Conservation (phyloP, 2,888 invertebrate species). For the Luperina nickerlii region DNA sequence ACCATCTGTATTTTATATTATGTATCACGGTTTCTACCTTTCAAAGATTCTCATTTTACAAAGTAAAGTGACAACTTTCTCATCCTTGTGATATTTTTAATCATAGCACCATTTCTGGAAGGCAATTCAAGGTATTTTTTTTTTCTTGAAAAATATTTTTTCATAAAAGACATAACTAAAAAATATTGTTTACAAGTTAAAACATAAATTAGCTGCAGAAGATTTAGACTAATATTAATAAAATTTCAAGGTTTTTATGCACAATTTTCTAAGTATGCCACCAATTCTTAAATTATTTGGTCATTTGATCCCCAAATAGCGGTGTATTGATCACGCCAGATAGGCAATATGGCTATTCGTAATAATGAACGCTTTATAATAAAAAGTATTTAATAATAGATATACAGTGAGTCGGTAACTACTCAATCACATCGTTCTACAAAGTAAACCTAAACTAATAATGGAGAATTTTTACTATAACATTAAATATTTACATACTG, state of each 20-base stretch:
- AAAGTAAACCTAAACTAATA: slow-evolving; percentile 49
- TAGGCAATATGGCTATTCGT: slow-evolving; percentile 22
- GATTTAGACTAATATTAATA: slow-evolving; percentile 17
- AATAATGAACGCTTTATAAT: slow-evolving; percentile 7
- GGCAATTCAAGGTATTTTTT: neutral
- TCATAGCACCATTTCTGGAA: neutral
- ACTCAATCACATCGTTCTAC: slow-evolving; percentile 70
- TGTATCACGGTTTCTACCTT: neutral
- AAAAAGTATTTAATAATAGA: slow-evolving; percentile 42
- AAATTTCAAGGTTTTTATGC: slow-evolving; percentile 12
- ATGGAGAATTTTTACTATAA: slow-evolving; percentile 49
- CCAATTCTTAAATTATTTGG: slow-evolving; percentile 31
- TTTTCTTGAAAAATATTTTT: neutral
- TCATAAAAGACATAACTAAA: slow-evolving; percentile 24
- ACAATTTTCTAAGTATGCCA: slow-evolving; percentile 32
- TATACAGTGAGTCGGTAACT: slow-evolving; percentile 73
- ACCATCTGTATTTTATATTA: neutral
- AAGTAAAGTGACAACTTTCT: slow-evolving; percentile 8
- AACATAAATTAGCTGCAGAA: slow-evolving; percentile 55
- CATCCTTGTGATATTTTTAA: neutral
- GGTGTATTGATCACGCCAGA: neutral
- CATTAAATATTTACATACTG: slow-evolving; percentile 36
- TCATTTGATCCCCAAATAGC: neutral
- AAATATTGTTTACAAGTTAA: neutral
- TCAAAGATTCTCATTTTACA: slow-evolving; percentile 24